These are phyloP conservation scores for Temnothorax nylanderi DNA, from an alignment of 1,140 invertebrate species.

Conservation along the genomic window DNA sequence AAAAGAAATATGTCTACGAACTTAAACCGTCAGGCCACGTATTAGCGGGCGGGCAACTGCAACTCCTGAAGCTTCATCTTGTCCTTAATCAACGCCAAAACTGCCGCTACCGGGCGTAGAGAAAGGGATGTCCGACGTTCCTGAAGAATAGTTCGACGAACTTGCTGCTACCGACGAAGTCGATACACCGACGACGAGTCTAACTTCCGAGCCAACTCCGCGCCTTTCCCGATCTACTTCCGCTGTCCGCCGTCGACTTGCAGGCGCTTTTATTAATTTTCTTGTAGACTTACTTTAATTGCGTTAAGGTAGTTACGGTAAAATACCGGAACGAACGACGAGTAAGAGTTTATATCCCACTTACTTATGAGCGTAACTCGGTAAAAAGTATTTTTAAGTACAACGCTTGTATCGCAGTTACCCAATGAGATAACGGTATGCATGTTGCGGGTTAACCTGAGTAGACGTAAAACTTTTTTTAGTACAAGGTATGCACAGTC, in stretches of 20 bases:
- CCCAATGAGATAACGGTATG: not conserved
- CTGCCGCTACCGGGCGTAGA: not conserved
- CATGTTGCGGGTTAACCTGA: not conserved
- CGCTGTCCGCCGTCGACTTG: not conserved
- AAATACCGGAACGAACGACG: conserved; percentile 41
- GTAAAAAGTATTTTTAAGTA: conserved; percentile 36
- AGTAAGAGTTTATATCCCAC: conserved; percentile 40
- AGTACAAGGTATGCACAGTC: not conserved
- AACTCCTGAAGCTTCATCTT: conserved; percentile 25
- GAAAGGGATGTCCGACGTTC: conserved; percentile 21
- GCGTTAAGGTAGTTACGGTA: conserved; percentile 43
- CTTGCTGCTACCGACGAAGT: conserved; percentile 16
- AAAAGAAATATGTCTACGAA: conserved; percentile 18
- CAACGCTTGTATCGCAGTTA: not conserved
- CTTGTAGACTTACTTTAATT: conserved; percentile 58
- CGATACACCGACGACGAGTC: conserved; percentile 32
- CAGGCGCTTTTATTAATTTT: conserved; percentile 59
- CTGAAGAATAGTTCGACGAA: conserved; percentile 51
- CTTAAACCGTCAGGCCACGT: conserved; percentile 24
- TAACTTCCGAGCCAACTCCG: conserved; percentile 28
- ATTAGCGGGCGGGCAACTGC: not conserved
- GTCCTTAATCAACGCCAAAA: conserved; percentile 42
- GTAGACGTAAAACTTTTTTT: not conserved
- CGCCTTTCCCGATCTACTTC: conserved; percentile 31
- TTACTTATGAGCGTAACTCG: conserved; percentile 23